Conservation (phyloP, 2,113 vertebrate species). For the Anthoscopus minutus region DNA sequence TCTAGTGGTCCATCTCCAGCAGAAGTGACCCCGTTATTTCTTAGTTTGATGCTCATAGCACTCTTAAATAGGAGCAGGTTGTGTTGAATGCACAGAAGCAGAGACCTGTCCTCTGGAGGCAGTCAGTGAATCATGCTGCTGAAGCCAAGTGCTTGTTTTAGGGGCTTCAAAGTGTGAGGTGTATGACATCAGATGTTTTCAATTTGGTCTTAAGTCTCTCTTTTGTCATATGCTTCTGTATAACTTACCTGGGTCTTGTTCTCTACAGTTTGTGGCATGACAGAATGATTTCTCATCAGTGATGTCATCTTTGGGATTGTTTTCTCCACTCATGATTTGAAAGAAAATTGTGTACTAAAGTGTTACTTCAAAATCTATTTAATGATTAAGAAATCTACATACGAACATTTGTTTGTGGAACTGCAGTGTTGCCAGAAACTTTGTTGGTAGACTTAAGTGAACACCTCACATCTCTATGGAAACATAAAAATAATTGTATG, state of each 20-base stretch:
- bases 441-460: not conserved
- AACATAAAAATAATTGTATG: not conserved
- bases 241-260: not conserved
- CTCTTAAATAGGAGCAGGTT: not conserved
- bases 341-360: not conserved
- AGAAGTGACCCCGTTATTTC: not conserved
- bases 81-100: not conserved
- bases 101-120: not conserved
- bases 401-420: not conserved
- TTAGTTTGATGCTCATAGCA: not conserved
- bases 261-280: not conserved
- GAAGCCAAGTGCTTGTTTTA: not conserved
- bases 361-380: not conserved
- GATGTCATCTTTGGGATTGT: not conserved
- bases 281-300: not conserved
- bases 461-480: not conserved
- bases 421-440: not conserved
- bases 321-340: not conserved
- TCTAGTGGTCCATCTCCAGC: not conserved
- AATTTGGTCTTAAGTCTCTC: not conserved
- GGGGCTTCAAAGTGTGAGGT: not conserved
- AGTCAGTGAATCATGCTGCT: not conserved
- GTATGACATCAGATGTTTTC: not conserved
- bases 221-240: not conserved
- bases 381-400: not conserved